phyloP scores from a whole-genome alignment of 1,140 invertebrate genomes.

The Trachymyrmex septentrionalis region DNA sequence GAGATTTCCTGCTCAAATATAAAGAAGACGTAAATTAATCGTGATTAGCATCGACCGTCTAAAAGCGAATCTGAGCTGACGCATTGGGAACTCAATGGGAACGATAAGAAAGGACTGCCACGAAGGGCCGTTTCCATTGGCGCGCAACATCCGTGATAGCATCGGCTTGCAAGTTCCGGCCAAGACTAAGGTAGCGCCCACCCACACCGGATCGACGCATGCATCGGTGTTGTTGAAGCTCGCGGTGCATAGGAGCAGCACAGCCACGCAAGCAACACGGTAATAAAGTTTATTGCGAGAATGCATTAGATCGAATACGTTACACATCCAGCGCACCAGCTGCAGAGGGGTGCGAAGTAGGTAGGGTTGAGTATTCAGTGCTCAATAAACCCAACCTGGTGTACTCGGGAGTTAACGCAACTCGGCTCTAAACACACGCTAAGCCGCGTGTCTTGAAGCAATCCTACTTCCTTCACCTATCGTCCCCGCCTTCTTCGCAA shows the following conservation, averaged over 20 bases:
- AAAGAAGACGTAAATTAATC: conserved; percentile 34
- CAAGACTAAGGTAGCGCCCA: conserved; percentile 34
- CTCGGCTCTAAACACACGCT: conserved; percentile 79
- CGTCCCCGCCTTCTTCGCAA: conserved; percentile 41
- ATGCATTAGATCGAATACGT: conserved; percentile 83
- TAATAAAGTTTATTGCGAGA: conserved; percentile 83
- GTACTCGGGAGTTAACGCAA: conserved; percentile 81
- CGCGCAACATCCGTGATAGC: conserved; percentile 50
- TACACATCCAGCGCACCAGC: conserved; percentile 64
- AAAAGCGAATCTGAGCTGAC: conserved; percentile 44
- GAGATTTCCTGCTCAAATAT: not conserved
- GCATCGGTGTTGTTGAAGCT: conserved; percentile 62
- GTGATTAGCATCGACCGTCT: conserved; percentile 35
- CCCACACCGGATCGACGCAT: conserved; percentile 49
- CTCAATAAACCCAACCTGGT: conserved; percentile 79
- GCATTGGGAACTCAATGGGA: conserved; percentile 26
- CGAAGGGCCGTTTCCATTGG: conserved; percentile 53
- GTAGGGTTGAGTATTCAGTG: conserved; percentile 65
- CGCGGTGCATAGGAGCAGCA: conserved; percentile 65
- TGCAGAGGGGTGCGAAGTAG: conserved; percentile 5
- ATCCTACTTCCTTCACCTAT: conserved; percentile 78
- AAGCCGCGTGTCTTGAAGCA: conserved; percentile 83
- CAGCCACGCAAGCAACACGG: conserved; percentile 78
- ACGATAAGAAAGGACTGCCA: conserved; percentile 53
- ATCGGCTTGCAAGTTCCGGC: conserved; percentile 63